These are phyloP conservation scores for Amphiduros pacificus DNA, from an alignment of 2,888 invertebrate genomes.

Conservation along the genomic window DNA sequence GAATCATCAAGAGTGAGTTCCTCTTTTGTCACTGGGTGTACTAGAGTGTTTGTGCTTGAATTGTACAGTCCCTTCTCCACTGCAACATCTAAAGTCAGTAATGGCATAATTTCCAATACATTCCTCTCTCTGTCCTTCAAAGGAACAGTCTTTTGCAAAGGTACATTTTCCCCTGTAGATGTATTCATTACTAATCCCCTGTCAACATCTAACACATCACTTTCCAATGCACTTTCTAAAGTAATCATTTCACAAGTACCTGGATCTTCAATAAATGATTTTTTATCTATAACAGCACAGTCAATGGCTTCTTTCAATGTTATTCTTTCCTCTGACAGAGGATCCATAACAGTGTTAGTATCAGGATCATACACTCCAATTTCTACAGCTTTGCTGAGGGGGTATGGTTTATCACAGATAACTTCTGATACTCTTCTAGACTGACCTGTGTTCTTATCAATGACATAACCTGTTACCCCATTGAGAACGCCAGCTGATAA, in stretches of 20 bases:
- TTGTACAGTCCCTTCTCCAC: conserved; percentile 44
- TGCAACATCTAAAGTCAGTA: conserved; percentile 7
- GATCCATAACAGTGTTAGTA: conserved; percentile 38
- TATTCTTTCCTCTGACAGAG: conserved; percentile 34
- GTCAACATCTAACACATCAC: conserved; percentile 57
- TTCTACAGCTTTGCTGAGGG: conserved; percentile 43
- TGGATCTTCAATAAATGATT: conserved; percentile 69
- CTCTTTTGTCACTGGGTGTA: conserved; percentile 73
- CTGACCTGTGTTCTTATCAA: conserved; percentile 16
- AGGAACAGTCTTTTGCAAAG: not conserved
- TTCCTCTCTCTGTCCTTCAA: not conserved
- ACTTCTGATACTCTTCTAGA: conserved; percentile 1
- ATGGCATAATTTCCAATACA: not conserved
- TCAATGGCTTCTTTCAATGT: conserved; percentile 39
- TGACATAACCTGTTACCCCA: conserved; percentile 59
- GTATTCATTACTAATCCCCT: conserved; percentile 70
- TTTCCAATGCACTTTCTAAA: conserved; percentile 73
- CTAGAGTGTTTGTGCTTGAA: conserved; percentile 44
- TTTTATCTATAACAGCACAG: conserved; percentile 64
- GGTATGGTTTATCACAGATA: conserved; percentile 23
- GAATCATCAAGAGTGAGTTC: conserved; percentile 80
- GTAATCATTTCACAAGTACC: conserved; percentile 79
- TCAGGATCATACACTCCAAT: conserved; percentile 41
- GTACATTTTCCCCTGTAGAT: conserved; percentile 64
- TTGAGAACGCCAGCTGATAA: conserved; percentile 70